These are phyloP conservation scores for Irena cyanogastra DNA, from an alignment of 2,113 vertebrate species.

Conservation along the genomic window DNA sequence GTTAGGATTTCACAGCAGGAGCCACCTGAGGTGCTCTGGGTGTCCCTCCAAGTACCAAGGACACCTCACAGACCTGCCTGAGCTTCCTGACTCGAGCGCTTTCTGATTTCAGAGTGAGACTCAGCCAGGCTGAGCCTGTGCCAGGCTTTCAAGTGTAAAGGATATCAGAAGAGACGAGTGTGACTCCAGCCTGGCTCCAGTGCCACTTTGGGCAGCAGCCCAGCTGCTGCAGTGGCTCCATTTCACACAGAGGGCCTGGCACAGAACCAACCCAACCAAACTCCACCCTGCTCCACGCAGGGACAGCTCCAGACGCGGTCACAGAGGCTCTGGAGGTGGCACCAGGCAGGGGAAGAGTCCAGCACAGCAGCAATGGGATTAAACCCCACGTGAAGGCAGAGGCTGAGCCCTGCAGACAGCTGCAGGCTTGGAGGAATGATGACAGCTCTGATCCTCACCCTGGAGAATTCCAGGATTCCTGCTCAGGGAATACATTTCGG, in stretches of 20 bases:
- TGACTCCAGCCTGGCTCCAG: not conserved
- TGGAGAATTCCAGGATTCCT: not conserved
- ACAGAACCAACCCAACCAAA: not conserved
- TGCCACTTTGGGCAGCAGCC: accelerated
- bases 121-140: not conserved
- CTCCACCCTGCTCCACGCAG: not conserved
- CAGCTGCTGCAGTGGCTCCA: not conserved
- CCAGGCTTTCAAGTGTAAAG: not conserved
- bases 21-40: not conserved
- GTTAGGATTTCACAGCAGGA: not conserved
- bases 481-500: not conserved
- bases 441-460: not conserved
- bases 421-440: not conserved
- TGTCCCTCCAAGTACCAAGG: accelerated
- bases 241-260: not conserved
- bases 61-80: not conserved
- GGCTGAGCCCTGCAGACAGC: not conserved
- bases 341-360: not conserved
- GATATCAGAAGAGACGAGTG: not conserved
- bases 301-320: not conserved
- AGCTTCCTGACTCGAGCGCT: not conserved
- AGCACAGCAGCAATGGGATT: not conserved
- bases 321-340: not conserved
- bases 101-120: not conserved
- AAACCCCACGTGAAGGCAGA: not conserved